Evolutionary conservation across 1,140 invertebrate species (phyloP), one percentile per base, ranked within the genome.

Genomic region (Nephila pilipes): DNA sequence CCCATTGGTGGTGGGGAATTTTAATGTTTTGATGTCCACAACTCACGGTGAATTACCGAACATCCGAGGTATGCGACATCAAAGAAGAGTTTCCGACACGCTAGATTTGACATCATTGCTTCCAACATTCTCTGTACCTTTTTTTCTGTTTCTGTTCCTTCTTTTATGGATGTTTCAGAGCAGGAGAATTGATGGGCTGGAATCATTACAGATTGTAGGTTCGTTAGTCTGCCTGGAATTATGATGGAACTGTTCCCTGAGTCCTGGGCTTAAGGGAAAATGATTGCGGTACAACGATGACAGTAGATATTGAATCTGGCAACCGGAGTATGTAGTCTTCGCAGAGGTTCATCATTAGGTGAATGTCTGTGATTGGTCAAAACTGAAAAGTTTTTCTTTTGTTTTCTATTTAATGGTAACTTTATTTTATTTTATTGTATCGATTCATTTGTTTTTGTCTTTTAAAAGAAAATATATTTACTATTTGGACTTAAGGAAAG

Each of bases 51-150:
- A 93, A 80, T 93, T 92, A 92, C 91, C 38, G 91, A 87, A 46
- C 91, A 87, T 85, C 18, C 32, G 79, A 85, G 58, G 90, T n/a
- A 85, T 92, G 90, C 80, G 90, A 85, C 90, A 92, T 92, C 58
- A 36, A 69, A 69, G 65, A 55, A 79, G 57, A 87, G 46, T 38
- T 58, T 29, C 25, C 46, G 91, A 93, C 81, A 93, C 91, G 91
- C 36, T 93, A n/a, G n/a, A 93, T 93, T 93, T 93, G 91, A 93
- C 91, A 93, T 93, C 91, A 87, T 93, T 93, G n/a, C 83, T 80
- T 58, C 46, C 54, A 83, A 57, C 16, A 29, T 38, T 32, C 36
- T 29, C n/a, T 75, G 55, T 57, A 12, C 55, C 25, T 87, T 87
- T 88, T 75, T 46, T 54, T 16, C 32, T 75, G 29, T n/a, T 36